Base-by-base conservation (phyloP, 2,113 vertebrate genomes). In the Cavia porcellus region DNA sequence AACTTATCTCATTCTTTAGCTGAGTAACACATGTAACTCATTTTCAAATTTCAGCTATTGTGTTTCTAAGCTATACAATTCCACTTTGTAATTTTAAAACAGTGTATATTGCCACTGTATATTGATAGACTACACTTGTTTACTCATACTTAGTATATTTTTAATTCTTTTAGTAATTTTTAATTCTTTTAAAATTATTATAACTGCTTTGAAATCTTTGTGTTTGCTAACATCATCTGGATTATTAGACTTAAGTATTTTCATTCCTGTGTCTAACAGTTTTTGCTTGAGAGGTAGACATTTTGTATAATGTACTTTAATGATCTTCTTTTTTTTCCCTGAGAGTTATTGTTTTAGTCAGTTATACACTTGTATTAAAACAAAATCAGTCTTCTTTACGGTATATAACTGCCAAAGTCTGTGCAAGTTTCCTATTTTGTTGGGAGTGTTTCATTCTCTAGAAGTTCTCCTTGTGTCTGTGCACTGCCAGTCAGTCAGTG, bases 181-280 rank as follows among this genome's bases (percentile, higher is more conserved):
- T 86, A 64, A 57, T 86, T 87, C 66, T 77, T 77, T 64, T 19
- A 11, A n/a, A 92, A 64, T 86, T 66, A 55, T 66, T 75, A 86
- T 57, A 82, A 22, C 28, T 52, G 8, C 8, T 83, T 90, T 83
- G 59, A 94, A 74, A 17, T 57, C 42, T 59, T 77, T 17, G 14
- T 55, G 55, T 55, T 55, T 42, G 45, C n/a, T 88, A 84, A 91
- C 35, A 61, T 7, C 32, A 42, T 50, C 45, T 84, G 5, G 55
- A 0, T 4, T 35, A 64, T 72, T 19, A 62, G 30, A 72, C 5
- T 4, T n/a, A 80, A 19, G 8, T 74, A 75, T 81, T 81, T 85
- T 32, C 22, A 25, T 22, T 64, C 47, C 15, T 42, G 22, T 3
- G 19, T 80, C 79, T 81, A 52, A 15, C 45, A 77, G 62, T 61